A percentile compares a stretch with the other conserved stretches of the same genome.
Conservation (phyloP, 92 coral and sea anemone genomes). For the Phymanthus crucifer region DNA sequence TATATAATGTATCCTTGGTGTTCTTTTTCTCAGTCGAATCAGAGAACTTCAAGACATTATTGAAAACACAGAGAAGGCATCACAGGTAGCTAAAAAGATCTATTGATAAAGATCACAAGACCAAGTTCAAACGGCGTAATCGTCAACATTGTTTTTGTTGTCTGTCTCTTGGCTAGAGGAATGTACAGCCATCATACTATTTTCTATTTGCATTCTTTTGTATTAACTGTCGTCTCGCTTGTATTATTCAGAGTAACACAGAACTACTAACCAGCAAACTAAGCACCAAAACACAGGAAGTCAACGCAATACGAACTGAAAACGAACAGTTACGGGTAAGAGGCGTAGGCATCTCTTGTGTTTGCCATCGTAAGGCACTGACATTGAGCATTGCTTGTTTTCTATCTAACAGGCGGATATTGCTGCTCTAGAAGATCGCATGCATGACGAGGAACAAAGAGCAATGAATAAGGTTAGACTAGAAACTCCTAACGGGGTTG, state of each 20-base stretch:
- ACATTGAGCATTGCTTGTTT: no score
- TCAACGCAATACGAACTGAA: slow-evolving; percentile 80
- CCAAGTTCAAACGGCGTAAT: no score
- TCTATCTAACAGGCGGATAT: slow-evolving; percentile 65
- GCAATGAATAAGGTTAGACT: slow-evolving; percentile 80
- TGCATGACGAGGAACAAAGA: slow-evolving; percentile 87
- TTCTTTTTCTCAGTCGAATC: slow-evolving; percentile 65
- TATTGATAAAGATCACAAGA: not conserved
- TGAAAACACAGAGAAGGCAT: slow-evolving; percentile 78
- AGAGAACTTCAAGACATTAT: slow-evolving; percentile 84
- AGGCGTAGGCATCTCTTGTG: no score
- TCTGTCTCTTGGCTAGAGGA: no score
- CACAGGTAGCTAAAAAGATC: slow-evolving; percentile 67
- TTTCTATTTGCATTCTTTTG: not conserved
- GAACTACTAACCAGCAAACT: slow-evolving; percentile 82
- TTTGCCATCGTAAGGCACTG: no score
- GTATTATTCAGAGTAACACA: slow-evolving; percentile 63
- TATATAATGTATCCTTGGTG: not conserved
- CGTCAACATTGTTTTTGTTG: no score
- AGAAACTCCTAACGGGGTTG: no score
- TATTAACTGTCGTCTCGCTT: slow-evolving; percentile 8
- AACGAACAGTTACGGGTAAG: slow-evolving; percentile 88
- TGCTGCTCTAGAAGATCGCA: slow-evolving; percentile 91
- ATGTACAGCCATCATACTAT: no score
- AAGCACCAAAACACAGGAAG: slow-evolving; percentile 90